Conservation (phyloP, 2,888 invertebrate genomes). For the Melanotus villosus region DNA sequence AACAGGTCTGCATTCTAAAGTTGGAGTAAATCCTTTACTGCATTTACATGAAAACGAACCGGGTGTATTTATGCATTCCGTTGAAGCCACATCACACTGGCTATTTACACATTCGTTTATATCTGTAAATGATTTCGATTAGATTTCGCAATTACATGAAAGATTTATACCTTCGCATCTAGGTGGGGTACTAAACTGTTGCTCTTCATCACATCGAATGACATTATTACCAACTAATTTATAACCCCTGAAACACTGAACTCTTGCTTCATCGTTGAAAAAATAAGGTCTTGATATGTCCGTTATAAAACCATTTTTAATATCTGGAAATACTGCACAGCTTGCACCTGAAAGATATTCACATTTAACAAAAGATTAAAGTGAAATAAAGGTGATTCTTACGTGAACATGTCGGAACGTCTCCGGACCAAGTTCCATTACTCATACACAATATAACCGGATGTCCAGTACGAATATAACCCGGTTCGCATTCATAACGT, state of each 20-base stretch:
- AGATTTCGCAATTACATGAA: neutral
- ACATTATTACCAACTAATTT: constrained; percentile 88
- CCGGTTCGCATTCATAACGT: constrained; percentile 92
- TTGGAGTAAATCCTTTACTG: constrained; percentile 85
- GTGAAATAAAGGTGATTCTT: constrained; percentile 62
- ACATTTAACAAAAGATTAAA: neutral
- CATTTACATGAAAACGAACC: constrained; percentile 94
- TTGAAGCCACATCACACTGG: constrained; percentile 91
- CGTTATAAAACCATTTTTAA: constrained; percentile 90
- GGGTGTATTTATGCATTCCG: constrained; percentile 90
- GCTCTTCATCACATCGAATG: constrained; percentile 87
- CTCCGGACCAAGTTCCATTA: constrained; percentile 95
- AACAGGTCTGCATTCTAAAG: constrained; percentile 90
- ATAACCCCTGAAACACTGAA: constrained; percentile 92
- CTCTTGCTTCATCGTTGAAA: constrained; percentile 91
- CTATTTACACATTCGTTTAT: constrained; percentile 92
- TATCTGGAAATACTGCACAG: constrained; percentile 83
- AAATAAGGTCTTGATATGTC: constrained; percentile 83
- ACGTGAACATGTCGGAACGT: constrained; percentile 89
- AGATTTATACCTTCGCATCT: constrained; percentile 79
- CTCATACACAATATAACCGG: constrained; percentile 95
- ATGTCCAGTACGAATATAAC: constrained; percentile 89
- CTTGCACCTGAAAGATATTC: constrained; percentile 70
- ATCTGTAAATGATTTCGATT: constrained; percentile 70
- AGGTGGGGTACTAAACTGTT: constrained; percentile 87